Conservation (phyloP, 1,140 invertebrate species). For the Idris sp. region DNA sequence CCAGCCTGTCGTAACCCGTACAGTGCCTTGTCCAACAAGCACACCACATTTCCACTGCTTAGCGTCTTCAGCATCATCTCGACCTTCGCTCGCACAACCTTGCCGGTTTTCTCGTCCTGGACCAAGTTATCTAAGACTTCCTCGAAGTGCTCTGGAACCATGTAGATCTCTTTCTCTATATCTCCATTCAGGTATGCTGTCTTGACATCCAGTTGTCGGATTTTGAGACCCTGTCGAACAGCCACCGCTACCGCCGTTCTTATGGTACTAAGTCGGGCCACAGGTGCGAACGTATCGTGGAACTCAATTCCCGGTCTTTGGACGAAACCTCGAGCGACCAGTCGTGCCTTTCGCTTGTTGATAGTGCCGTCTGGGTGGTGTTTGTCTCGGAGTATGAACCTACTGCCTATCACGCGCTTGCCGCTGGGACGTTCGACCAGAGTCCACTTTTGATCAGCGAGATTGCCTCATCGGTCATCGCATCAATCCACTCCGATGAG, state of each 20-base stretch:
- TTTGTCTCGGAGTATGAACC: slow-evolving; percentile 2
- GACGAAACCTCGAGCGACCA: neutral
- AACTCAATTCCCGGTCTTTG: slow-evolving; percentile 1
- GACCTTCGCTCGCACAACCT: no score
- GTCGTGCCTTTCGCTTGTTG: slow-evolving; percentile 2
- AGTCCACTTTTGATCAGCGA: neutral
- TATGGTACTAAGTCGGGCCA: slow-evolving; percentile 5
- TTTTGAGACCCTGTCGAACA: neutral
- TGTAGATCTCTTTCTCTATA: slow-evolving; percentile 22
- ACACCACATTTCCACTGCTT: neutral
- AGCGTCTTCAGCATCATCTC: slow-evolving; percentile 4
- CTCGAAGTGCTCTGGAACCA: no score
- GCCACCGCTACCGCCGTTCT: slow-evolving; percentile 10
- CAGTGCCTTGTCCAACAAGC: slow-evolving; percentile 34
- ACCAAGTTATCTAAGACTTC: no score
- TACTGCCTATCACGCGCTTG: neutral
- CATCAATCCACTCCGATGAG: slow-evolving; percentile 4
- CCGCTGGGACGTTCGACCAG: neutral
- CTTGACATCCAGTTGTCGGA: slow-evolving; percentile 9
- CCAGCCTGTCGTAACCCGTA: slow-evolving; percentile 67
- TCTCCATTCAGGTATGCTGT: slow-evolving; percentile 32
- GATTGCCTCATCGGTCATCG: neutral
- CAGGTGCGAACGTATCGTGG: slow-evolving; percentile 10
- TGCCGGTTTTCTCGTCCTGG: no score
- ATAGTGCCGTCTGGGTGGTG: neutral